Evolutionary conservation across 2,888 invertebrate species (phyloP), one percentile per base, ranked within the genome.

Genomic region (Octonoba sinensis): DNA sequence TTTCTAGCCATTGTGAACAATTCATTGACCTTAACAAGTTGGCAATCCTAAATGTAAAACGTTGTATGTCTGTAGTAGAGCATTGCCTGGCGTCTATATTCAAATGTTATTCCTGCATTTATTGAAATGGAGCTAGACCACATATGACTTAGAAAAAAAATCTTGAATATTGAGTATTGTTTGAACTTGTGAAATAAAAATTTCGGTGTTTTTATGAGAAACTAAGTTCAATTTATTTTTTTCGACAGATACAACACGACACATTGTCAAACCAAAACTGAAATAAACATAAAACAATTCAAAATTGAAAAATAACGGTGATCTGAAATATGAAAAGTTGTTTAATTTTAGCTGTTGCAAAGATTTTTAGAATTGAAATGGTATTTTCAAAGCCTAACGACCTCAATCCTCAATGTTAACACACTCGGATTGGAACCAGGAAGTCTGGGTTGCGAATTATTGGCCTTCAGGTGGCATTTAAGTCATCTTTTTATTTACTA

Each of bases 131-230:
- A 73, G 79, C 72, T 67, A 73, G 72, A 77, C 77, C 73, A 79
- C 67, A 79, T 73, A 73, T 79, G 67, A 65, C 72, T 44, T 66
- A 20, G 22, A 65, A 79, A 24, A 59, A 67, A 65, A 67, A 13
- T 54, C 59, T 57, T 78, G 20, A 79, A 67, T 67, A 72, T 18
- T 79, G 60, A 79, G 56, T 73, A 79, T 79, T 79, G 72, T 79
- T 79, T 79, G 79, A 66, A 79, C 67, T 79, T 79, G 79, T 73
- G 79, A 79, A 79, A 79, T 79, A 79, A 79, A 78, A 66, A 79
- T 72, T 79, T 79, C 73, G 79, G 72, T 79, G 79, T 79, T 79
- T 73, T 79, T 60, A 79, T 67, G n/a, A 47, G 51, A 18, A 15
- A 66, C 15, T 18, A 60, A 44, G 46, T 24, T 57, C 59, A 1